Conservation (phyloP, 1,140 invertebrate species). For the Drosophila repletoides region DNA sequence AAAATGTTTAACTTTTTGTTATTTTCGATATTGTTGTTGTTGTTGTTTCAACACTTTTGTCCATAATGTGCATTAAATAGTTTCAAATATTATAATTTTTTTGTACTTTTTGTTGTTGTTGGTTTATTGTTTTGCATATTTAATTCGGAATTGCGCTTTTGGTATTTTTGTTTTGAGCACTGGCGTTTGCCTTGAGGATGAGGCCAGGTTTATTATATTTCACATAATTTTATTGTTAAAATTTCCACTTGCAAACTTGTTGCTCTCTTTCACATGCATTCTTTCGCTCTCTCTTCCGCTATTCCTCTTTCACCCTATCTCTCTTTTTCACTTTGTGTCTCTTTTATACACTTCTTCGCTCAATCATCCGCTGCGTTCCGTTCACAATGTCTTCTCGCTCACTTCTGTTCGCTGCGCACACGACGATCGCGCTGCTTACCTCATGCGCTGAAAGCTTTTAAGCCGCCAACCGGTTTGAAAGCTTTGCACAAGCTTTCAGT, state of each 20-base stretch:
- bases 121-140: slow-evolving; percentile 7
- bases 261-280: slow-evolving; percentile 55
- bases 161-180: slow-evolving; percentile 7
- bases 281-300: slow-evolving; percentile 37
- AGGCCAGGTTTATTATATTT: slow-evolving; percentile 53
- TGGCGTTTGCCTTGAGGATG: slow-evolving; percentile 34
- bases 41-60: slow-evolving; percentile 41
- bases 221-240: slow-evolving; percentile 77
- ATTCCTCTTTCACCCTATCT: slow-evolving; percentile 6
- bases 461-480: slow-evolving; percentile 69
- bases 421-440: slow-evolving; percentile 65
- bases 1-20: slow-evolving; percentile 54
- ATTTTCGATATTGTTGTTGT: slow-evolving; percentile 13
- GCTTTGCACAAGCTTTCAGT: slow-evolving; percentile 28
- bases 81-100: slow-evolving; percentile 24
- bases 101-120: too few species aligned
- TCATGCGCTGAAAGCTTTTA: slow-evolving; percentile 66
- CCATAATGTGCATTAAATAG: slow-evolving; percentile 47
- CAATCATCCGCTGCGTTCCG: slow-evolving; percentile 69
- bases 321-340: slow-evolving; percentile 1
- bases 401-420: slow-evolving; percentile 65
- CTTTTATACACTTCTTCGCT: not conserved
- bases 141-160: slow-evolving; percentile 16
- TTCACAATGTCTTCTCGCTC: slow-evolving; percentile 79
- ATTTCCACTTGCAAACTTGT: slow-evolving; percentile 78